Base-by-base conservation (phyloP, 1,140 invertebrate genomes). In the Carposina sasakii region DNA sequence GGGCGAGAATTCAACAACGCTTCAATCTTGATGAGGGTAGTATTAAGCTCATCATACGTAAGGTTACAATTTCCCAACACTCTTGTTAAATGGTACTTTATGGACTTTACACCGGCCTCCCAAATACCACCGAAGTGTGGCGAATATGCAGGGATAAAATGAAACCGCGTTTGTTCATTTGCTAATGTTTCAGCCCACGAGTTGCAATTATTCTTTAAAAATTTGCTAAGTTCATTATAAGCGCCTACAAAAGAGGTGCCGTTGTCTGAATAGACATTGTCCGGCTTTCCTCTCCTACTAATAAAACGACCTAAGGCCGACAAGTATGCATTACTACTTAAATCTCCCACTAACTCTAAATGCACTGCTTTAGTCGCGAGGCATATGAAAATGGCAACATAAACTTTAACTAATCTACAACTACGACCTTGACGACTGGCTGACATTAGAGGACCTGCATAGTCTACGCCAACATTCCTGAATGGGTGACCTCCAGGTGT, bases 231-330 rank as follows among this genome's bases (percentile, higher is more conserved):
- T 1, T 44, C 42, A 17, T 44, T 44, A 15, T 31, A 21, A 10
- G 26, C n/a, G 62, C 66, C 54, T n/a, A n/a, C n/a, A n/a, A n/a
- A n/a, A n/a, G n/a, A n/a, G n/a, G n/a, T n/a, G n/a, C n/a, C n/a
- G n/a, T 60, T 64, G 40, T 72, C 76, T 8, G 51, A 63, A 33
- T 59, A 59, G 19, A 76, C 49, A 17, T 62, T 28, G 15, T 48
- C 37, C 3, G 60, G 44, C 17, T 60, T 41, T 12, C 71, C 68
- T 40, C 76, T 40, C 15, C 65, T 17, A 5, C 58, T 33, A 5
- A 81, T 58, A 49, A 85, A 83, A 28, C 76, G 21, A 15, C 62
- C 40, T 5, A 82, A 50, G 3, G 69, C 62, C 30, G 58, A 55
- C 6, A 81, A 31, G 54, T 81, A 79, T 5, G 40, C 36, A 16